phyloP scores from a whole-genome alignment of 2,888 invertebrate genomes.

The Ormyrus nitidulus region DNA sequence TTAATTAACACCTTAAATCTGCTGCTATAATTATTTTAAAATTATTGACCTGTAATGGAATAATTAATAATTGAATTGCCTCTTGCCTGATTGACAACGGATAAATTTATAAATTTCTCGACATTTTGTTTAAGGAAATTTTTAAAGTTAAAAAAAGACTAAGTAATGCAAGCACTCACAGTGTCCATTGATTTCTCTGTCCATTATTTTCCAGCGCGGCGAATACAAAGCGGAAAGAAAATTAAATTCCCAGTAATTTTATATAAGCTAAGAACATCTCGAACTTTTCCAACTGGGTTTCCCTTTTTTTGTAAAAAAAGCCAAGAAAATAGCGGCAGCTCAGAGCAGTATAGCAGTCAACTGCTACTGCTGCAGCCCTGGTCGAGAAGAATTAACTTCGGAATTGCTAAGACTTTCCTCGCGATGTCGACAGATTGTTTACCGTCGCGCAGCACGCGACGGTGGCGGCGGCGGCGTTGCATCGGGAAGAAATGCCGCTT shows the following conservation, averaged over 20 bases:
- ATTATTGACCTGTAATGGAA: neutral
- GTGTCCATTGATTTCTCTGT: too few species aligned
- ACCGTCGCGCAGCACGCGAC: conserved; percentile 11
- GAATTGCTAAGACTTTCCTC: conserved; percentile 29
- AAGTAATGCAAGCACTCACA: too few species aligned
- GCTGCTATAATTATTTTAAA: too few species aligned
- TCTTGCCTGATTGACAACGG: neutral
- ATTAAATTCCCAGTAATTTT: conserved; percentile 6
- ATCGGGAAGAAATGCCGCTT: conserved; percentile 9
- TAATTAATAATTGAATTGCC: neutral
- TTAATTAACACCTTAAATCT: neutral
- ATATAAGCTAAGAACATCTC: conserved; percentile 7
- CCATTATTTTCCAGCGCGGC: too few species aligned
- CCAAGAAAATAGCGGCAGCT: neutral
- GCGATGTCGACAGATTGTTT: conserved; percentile 44
- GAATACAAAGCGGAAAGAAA: neutral
- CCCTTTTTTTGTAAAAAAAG: neutral
- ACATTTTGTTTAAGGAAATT: too few species aligned
- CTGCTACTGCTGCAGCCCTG: neutral
- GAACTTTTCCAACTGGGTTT: conserved; percentile 25
- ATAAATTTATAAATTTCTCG: neutral
- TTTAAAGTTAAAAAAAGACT: too few species aligned
- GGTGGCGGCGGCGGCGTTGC: neutral
- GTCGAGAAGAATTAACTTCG: conserved; percentile 46
- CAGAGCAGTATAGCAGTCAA: neutral